Percentiles rank a stretch among this genome's conserved stretches.
Conservation (phyloP, 2,888 invertebrate species). For the Emesis furor region DNA sequence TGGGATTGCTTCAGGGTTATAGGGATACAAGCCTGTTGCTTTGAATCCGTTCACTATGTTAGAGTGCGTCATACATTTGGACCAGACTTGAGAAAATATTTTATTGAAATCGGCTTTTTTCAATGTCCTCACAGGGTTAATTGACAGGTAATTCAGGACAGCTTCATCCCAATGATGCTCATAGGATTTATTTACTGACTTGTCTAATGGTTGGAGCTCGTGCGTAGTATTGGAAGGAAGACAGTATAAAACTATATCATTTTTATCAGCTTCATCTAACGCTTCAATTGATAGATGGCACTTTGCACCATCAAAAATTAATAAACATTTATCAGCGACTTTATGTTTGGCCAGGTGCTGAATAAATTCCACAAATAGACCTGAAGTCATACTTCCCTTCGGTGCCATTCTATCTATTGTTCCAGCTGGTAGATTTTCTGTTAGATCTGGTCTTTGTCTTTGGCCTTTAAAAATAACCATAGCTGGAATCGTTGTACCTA, state of each 20-base stretch:
- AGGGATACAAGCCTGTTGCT: no score
- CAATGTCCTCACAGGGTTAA: no score
- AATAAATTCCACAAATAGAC: constrained; percentile 40
- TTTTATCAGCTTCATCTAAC: constrained; percentile 55
- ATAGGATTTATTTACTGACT: constrained; percentile 23
- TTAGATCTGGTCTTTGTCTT: constrained; percentile 38
- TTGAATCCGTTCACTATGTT: no score
- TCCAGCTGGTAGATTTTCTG: constrained; percentile 62
- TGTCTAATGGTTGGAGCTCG: constrained; percentile 64
- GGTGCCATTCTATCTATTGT: constrained; percentile 55
- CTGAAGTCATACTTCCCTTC: constrained; percentile 61
- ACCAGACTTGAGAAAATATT: no score
- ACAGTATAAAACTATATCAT: constrained; percentile 56
- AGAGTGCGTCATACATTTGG: no score
- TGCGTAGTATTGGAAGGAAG: constrained; percentile 20
- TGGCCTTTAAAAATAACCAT: constrained; percentile 53
- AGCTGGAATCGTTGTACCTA: constrained; percentile 46
- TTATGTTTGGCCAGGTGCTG: constrained; percentile 36
- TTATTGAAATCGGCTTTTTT: no score
- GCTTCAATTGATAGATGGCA: constrained; percentile 46
- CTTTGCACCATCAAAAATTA: constrained; percentile 59
- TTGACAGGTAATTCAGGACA: no score
- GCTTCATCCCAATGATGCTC: no score
- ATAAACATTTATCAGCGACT: constrained; percentile 35
- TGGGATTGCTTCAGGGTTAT: no score